These are phyloP conservation scores for Thunnus thynnus DNA, from an alignment of 2,113 vertebrate genomes.

Conservation along the genomic window DNA sequence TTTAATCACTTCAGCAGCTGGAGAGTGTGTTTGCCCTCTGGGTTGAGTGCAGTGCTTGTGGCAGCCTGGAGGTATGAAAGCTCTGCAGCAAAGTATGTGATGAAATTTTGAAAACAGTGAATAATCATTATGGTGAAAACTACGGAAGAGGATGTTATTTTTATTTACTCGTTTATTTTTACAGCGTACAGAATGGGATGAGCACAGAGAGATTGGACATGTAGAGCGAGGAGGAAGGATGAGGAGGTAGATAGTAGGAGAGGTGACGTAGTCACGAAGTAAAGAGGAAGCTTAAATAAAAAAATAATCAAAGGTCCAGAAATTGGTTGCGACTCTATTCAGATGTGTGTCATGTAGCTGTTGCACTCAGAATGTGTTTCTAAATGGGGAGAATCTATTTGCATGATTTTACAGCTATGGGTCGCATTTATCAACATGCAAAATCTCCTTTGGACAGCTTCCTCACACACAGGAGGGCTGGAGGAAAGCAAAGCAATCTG, in stretches of 20 bases:
- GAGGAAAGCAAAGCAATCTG: slow-evolving; percentile 35
- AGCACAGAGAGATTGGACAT: background rate
- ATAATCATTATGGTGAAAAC: slow-evolving; percentile 32
- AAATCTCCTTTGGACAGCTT: slow-evolving; percentile 17
- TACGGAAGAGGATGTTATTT: background rate
- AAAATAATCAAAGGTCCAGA: slow-evolving; percentile 1
- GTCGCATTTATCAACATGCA: slow-evolving; percentile 30
- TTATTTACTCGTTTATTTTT: slow-evolving; percentile 23
- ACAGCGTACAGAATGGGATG: slow-evolving; percentile 3
- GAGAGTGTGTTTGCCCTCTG: slow-evolving; percentile 37
- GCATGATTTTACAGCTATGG: slow-evolving; percentile 11
- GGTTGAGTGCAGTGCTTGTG: slow-evolving; percentile 26
- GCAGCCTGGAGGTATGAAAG: slow-evolving; percentile 20
- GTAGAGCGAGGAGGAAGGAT: slow-evolving; percentile 13
- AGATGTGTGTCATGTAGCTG: background rate
- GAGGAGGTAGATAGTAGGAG: background rate
- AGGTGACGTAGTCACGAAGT: background rate
- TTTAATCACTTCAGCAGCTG: slow-evolving; percentile 44
- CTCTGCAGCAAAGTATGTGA: slow-evolving; percentile 21
- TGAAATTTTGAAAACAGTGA: slow-evolving; percentile 46
- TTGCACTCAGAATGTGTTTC: background rate
- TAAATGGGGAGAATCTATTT: slow-evolving; percentile 36
- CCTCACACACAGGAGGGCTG: slow-evolving; percentile 11
- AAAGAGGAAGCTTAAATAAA: background rate
- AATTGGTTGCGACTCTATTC: background rate